Evolutionary conservation across 2,797 vertebrate genomes (phyloP), one percentile per base, ranked within the genome.

Genomic region (Spinus olivaceus): DNA sequence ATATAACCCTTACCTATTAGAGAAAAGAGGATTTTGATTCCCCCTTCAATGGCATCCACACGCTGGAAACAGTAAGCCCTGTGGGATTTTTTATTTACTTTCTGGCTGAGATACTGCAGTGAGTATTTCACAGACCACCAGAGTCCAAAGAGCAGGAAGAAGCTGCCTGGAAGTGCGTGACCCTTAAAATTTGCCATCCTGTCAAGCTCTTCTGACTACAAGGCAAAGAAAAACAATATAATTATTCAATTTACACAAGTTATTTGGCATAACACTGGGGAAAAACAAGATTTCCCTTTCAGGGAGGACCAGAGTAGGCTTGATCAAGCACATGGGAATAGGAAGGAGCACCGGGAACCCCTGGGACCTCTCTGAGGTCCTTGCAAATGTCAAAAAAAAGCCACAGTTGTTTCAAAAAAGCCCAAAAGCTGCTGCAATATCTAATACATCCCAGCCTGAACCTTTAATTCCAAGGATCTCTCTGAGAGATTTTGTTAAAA

Each of bases 131-230:
- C 96, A 2, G 98, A 98, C 97, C 99, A 98, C 99, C 99, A 99
- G 33, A 99, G 94, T 28, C 99, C 99, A 67, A 98, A 97, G 16
- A 99, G 60, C 33, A 99, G 85, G 97, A 99, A 99, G 95, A 99
- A 99, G 28, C 98, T 98, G 54, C 99, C 99, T 1, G 99, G 99
- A 56, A 99, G 98, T 1, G 99, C 99, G 0, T 99, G 99, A 60
- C 99, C 99, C 97, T 99, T 98, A 90, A 99, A 99, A 97, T 99
- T 99, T 0, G 99, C 99, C 99, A 99, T 99, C 35, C 69, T 12
- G 41, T 64, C 24, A 9, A 35, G 1, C 25, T 56, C 50, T 37
- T 63, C 49, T 6, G 24, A 32, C 93, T 96, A 10, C 42, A 79
- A 91, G 46, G 76, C 47, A 46, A 73, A 71, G 80, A 13, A 64